Evolutionary conservation across 2,888 invertebrate species (phyloP), one percentile per base, ranked within the genome.

Genomic region (Spilarctia lutea): DNA sequence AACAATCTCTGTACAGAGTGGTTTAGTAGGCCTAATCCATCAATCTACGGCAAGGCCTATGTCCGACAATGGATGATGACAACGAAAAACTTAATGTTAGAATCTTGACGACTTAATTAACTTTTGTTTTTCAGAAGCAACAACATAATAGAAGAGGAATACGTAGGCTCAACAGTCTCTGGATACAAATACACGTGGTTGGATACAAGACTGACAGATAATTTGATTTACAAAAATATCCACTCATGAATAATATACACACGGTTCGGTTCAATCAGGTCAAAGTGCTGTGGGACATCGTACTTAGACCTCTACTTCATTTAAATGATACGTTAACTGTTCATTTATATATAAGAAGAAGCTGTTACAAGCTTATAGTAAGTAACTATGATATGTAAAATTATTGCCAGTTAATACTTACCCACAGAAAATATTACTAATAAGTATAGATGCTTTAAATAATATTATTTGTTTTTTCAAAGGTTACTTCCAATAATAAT

Each of bases 131-230:
- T 33, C 88, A 94, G 94, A 74, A 89, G 87, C 71, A 84, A 85
- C 6, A 93, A 93, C 69, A 80, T 94, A 3, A 94, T 94, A n/a
- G 93, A 92, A 79, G 94, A 94, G 81, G 94, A 94, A 83, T 89
- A 89, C 66, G 68, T 86, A 8, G 88, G 80, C 16, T 88, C 92
- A 0, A 92, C 92, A 0, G 74, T 88, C 7, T 83, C 92, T 2
- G 86, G 81, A 16, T 86, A 88, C 27, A 91, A 88, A 78, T 91
- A 86, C 35, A 91, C 90, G 2, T 89, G 86, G 24, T 84, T 77
- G 45, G 89, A 90, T 56, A 80, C 79, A 2, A 84, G 73, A 30
- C 72, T 92, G 13, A 82, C 74, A 11, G 85, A 86, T 63, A 80
- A 92, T 67, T 78, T 88, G 33, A 79, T 80, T 65, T 94, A 88